A percentile compares a stretch with the other conserved stretches of the same genome.
Conservation (phyloP, 2,113 vertebrate species). For the Polypterus bichir region DNA sequence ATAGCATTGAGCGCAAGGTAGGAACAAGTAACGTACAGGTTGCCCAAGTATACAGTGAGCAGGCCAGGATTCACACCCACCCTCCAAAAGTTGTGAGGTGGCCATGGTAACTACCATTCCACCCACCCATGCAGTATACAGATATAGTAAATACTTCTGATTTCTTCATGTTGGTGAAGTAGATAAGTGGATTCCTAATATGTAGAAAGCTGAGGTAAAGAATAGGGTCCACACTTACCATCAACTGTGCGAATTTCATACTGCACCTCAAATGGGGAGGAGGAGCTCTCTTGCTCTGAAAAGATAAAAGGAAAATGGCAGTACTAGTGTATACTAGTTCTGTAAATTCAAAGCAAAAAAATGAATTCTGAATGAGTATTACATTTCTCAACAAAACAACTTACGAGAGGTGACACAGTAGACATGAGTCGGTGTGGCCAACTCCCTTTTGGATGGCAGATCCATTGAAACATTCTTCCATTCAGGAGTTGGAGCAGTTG, state of each 20-base stretch:
- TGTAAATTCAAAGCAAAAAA: background rate
- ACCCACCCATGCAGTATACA: too few species aligned
- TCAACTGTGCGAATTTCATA: conserved; percentile 39
- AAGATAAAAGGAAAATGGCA: conserved; percentile 9
- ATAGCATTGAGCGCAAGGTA: too few species aligned
- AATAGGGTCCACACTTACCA: conserved; percentile 23
- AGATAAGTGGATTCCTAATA: too few species aligned
- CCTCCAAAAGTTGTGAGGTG: too few species aligned
- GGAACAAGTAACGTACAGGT: too few species aligned
- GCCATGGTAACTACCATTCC: too few species aligned
- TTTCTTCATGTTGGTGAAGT: too few species aligned
- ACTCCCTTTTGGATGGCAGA: background rate
- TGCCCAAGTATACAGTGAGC: too few species aligned
- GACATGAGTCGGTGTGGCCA: background rate
- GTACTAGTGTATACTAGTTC: background rate
- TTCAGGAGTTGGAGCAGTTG: conserved; percentile 36
- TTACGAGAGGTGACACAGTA: conserved; percentile 15
- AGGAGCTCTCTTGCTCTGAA: conserved; percentile 34
- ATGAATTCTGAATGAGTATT: too few species aligned
- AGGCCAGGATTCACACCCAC: too few species aligned
- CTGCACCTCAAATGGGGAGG: conserved; percentile 33
- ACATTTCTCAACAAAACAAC: background rate
- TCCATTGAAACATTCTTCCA: conserved; percentile 15
- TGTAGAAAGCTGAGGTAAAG: too few species aligned
- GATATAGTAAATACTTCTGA: too few species aligned